Evolutionary conservation across 2,797 vertebrate genomes (phyloP), one percentile per base, ranked within the genome.

Genomic region (Spinibarbus caldwelli): DNA sequence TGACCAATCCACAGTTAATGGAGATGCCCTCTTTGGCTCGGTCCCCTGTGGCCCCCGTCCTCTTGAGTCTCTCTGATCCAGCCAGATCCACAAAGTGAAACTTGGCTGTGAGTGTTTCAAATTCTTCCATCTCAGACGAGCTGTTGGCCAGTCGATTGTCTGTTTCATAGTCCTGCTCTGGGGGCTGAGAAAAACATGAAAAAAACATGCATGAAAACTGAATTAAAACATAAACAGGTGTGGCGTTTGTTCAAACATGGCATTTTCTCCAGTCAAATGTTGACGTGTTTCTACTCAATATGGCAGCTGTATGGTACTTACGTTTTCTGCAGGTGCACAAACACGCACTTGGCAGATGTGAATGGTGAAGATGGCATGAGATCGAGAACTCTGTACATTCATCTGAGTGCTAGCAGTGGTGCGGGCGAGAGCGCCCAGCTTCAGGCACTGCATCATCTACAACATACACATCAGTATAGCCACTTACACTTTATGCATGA

Each of bases 1-100:
- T 98, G 97, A 99, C 98, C 97, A 99, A 95, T 86, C 98, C 98
- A 54, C 98, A 99, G 93, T 99, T 99, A 91, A 99, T 99, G 80
- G 98, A 99, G 94, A 99, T 99, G 88, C 98, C 98, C 87, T 99
- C 98, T 12, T 97, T 96, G 0, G 98, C 98, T 85, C 98, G 92
- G 83, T 99, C 97, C 54, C 98, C 98, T 0, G 97, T 99, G 4
- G 98, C 98, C 0, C 98, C 98, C 0, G 98, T 99, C 52, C 98
- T 94, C 90, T 99, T 99, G 84, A 99, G 96, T 71, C 98, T 94
- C 94, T 99, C 98, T 0, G 98, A 99, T 68, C 98, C 98, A 0
- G 98, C 98, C 93, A 99, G 94, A 92, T 99, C 98, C 87, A 99
- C 98, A 1, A 99, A 99, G 91, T 99, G 97, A 90, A 99, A 99